Evolutionary conservation across 1,140 invertebrate species (phyloP).

Genomic region (Drosophila simulans): DNA sequence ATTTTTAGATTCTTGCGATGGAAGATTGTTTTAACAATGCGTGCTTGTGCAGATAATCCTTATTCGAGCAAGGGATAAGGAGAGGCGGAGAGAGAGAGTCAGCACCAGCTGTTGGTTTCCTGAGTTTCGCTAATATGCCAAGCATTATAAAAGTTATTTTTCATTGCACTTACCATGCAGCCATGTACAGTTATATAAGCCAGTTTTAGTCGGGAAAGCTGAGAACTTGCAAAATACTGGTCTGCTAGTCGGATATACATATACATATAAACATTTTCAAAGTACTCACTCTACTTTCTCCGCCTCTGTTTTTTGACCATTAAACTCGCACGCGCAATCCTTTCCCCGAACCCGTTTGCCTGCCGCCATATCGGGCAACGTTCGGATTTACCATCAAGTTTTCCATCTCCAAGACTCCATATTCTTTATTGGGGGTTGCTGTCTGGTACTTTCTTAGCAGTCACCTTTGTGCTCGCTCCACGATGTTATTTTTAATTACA

Average conservation of each 20-base stretch:
- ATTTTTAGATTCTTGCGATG: background rate
- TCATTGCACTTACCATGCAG: too few relatives aligned
- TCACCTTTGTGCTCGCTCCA: conserved; percentile 21
- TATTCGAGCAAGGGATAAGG: background rate
- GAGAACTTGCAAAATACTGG: background rate
- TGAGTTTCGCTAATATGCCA: too few relatives aligned
- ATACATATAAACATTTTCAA: conserved; percentile 8
- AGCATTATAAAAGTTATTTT: too few relatives aligned
- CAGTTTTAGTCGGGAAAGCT: conserved; percentile 9
- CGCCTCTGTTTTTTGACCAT: conserved; percentile 32
- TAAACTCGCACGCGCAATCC: conserved; percentile 46
- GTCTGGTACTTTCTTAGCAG: conserved; percentile 23
- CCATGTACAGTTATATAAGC: too few relatives aligned
- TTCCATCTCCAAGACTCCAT: background rate
- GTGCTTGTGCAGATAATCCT: conserved; percentile 38
- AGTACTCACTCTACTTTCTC: background rate
- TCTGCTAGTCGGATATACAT: too few relatives aligned
- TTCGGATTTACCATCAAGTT: conserved; percentile 10
- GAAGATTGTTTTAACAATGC: conserved; percentile 36
- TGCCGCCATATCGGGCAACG: background rate
- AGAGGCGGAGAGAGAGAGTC: background rate
- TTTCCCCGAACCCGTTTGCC: conserved; percentile 22
- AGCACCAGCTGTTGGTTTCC: conserved; percentile 36
- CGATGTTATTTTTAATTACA: conserved; percentile 77
- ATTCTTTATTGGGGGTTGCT: conserved; percentile 34